These are phyloP conservation scores for Poeciliopsis retropinna DNA, from an alignment of 2,113 vertebrate genomes.

Conservation along the genomic window DNA sequence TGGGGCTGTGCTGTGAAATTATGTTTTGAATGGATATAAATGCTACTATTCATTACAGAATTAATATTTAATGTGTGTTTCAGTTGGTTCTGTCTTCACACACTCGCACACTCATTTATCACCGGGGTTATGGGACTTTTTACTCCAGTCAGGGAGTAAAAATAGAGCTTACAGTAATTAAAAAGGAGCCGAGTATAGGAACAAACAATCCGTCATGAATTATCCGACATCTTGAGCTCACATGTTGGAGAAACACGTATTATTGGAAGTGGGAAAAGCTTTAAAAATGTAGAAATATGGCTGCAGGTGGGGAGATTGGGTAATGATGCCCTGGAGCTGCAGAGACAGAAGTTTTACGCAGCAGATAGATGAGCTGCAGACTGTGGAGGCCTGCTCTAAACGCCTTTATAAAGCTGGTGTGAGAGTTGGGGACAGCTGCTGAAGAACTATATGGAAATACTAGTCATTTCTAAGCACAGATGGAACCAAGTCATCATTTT, in stretches of 20 bases:
- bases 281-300: constrained; percentile 4
- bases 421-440: not conserved
- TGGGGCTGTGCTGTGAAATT: not conserved
- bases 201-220: constrained; percentile 7
- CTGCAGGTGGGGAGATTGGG: constrained; percentile 4
- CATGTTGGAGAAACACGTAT: constrained; percentile 19
- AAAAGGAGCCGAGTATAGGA: constrained; percentile 18
- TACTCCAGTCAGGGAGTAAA: not conserved
- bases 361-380: not conserved
- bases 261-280: not conserved
- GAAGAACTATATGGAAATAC: not conserved
- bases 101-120: not conserved
- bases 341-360: not conserved
- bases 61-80: constrained; percentile 36
- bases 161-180: constrained; percentile 26
- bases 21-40: constrained; percentile 11
- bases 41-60: constrained; percentile 12
- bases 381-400: not conserved
- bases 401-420: not conserved
- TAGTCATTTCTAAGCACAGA: not conserved
- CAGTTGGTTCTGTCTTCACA: constrained; percentile 11
- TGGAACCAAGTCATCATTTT: too few species aligned
- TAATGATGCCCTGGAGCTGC: constrained; percentile 3
- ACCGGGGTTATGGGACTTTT: constrained; percentile 5
- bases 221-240: constrained; percentile 8